Base-by-base conservation (phyloP, 2,797 vertebrate species). In the Gallinago stenura region DNA sequence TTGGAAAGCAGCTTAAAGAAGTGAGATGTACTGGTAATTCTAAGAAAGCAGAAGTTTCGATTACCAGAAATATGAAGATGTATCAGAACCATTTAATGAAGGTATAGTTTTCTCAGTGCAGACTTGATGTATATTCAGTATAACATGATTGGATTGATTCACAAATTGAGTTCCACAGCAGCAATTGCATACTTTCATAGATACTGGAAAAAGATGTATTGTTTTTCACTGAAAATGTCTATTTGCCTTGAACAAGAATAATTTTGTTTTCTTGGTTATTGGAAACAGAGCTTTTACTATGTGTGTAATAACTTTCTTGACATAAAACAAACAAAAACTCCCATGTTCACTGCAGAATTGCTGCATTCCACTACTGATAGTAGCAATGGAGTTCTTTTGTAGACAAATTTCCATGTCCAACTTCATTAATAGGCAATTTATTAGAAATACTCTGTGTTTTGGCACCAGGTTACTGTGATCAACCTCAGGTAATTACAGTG, bases 51-150 rank as follows among this genome's bases (percentile, higher is more conserved):
- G 25, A 46, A n/a, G 4, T 33, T 66, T 53, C 15, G 33, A 1
- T 61, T 76, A 80, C 15, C 51, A 76, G 60, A 53, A 54, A 16
- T 61, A 33, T 2, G 16, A 51, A 51, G 35, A 17, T 54, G 4
- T 22, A 21, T 76, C 33, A 58, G 50, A 64, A 11, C 12, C 8
- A 6, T 35, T 37, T 78, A 54, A 30, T 21, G 30, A 57, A 35
- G 16, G 25, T 35, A 13, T 8, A 18, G 25, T 50, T 70, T 61
- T 56, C 64, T 83, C 48, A 53, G 26, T 45, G 37, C 6, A 35
- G n/a, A 37, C n/a, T 79, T 15, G 4, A 33, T 71, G 12, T 46
- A 8, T 6, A 0, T 71, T 56, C 0, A 0, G 12, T 45, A 33
- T 30, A 0, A 0, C 15, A 7, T 50, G 14, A 5, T 33, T 82